Conservation (phyloP, 1,140 invertebrate genomes). For the Lasaia peninsularis region DNA sequence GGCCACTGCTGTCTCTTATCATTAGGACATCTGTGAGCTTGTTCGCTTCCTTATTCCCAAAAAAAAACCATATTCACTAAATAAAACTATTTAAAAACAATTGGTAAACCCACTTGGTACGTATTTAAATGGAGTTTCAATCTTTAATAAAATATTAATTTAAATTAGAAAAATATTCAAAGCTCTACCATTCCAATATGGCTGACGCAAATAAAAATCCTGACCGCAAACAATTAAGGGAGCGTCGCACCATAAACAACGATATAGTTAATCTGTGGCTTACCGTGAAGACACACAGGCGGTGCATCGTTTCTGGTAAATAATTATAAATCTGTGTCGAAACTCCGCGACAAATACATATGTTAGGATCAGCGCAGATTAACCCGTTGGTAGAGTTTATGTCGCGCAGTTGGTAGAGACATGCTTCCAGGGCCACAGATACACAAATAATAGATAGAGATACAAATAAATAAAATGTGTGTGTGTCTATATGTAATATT, state of each 20-base stretch:
- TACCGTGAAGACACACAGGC: slow-evolving; percentile 55
- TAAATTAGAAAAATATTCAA: not conserved
- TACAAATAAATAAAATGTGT: not conserved
- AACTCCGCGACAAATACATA: slow-evolving; percentile 70
- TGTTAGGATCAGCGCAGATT: slow-evolving; percentile 53
- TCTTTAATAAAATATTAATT: too few relatives aligned
- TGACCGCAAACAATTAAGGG: slow-evolving; percentile 59
- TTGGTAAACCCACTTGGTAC: too few relatives aligned
- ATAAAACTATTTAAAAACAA: too few relatives aligned
- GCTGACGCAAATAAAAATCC: slow-evolving; percentile 22
- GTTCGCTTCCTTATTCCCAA: too few relatives aligned
- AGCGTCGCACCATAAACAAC: slow-evolving; percentile 59
- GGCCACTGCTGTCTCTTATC: too few relatives aligned
- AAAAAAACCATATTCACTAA: too few relatives aligned
- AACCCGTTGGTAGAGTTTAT: slow-evolving; percentile 18
- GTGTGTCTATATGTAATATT: too few relatives aligned
- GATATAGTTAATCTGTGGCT: slow-evolving; percentile 52
- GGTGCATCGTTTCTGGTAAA: slow-evolving; percentile 57
- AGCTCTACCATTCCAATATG: not conserved
- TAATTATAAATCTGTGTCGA: slow-evolving; percentile 76
- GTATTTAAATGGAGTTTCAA: too few relatives aligned
- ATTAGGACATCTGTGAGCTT: too few relatives aligned
- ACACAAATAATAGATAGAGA: too few relatives aligned
- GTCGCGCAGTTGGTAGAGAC: not conserved
- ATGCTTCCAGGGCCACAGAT: too few relatives aligned